Conservation (phyloP, 2,888 invertebrate species). For the Parascotia fuliginaria region DNA sequence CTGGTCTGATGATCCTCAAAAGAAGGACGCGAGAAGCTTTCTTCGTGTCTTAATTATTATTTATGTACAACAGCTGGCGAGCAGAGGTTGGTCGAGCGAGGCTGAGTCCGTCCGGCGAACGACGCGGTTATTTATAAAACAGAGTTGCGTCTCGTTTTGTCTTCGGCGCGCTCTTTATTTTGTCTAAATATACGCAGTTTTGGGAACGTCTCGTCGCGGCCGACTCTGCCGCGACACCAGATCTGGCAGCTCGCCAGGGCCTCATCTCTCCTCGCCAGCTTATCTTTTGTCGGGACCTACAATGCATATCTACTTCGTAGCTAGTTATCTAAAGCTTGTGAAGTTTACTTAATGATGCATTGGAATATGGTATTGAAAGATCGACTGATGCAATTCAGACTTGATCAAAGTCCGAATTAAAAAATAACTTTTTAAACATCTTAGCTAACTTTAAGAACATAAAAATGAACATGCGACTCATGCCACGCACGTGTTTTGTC, state of each 20-base stretch:
- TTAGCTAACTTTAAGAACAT: slow-evolving; percentile 23
- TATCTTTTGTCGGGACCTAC: slow-evolving; percentile 68
- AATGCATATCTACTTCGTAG: slow-evolving; percentile 27
- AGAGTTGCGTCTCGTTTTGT: slow-evolving; percentile 86
- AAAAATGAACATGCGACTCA: slow-evolving; percentile 43
- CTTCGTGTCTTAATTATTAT: slow-evolving; percentile 83
- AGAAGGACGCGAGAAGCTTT: slow-evolving; percentile 66
- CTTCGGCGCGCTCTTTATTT: slow-evolving; percentile 85
- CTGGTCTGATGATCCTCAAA: slow-evolving; percentile 46
- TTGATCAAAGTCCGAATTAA: neutral
- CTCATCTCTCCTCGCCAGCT: slow-evolving; percentile 72
- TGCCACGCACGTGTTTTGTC: slow-evolving; percentile 61
- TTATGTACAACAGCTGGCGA: slow-evolving; percentile 84
- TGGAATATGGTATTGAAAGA: slow-evolving; percentile 3
- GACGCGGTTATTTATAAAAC: slow-evolving; percentile 85
- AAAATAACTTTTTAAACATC: slow-evolving; percentile 4
- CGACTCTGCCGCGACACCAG: slow-evolving; percentile 77
- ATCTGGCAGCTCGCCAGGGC: slow-evolving; percentile 73
- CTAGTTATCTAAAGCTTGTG: neutral
- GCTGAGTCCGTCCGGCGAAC: slow-evolving; percentile 81
- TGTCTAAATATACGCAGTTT: slow-evolving; percentile 86
- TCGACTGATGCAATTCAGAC: neutral
- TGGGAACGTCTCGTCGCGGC: slow-evolving; percentile 82
- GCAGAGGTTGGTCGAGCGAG: slow-evolving; percentile 78
- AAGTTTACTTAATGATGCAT: slow-evolving; percentile 4